phyloP scores from a whole-genome alignment of 2,113 vertebrate species.

The Procapra przewalskii region DNA sequence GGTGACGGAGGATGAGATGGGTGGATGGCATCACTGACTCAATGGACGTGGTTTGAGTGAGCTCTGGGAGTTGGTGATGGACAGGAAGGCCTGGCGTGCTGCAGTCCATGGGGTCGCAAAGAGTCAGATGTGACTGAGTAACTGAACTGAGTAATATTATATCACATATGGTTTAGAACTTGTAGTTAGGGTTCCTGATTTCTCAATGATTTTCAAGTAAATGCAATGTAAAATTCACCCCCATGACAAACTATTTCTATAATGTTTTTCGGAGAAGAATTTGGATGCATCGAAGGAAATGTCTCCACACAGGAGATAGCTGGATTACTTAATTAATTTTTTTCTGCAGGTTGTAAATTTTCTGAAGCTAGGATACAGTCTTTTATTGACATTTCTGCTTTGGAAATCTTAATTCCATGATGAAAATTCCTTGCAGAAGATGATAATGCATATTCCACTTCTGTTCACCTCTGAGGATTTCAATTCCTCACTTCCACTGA shows the following conservation, averaged over 20 bases:
- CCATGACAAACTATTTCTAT: neutral
- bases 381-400: constrained; percentile 41
- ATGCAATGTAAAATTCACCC: neutral
- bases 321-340: neutral
- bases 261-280: neutral
- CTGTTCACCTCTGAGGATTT: constrained; percentile 38
- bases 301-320: neutral
- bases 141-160: neutral
- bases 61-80: neutral
- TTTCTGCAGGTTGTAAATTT: neutral
- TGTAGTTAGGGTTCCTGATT: neutral
- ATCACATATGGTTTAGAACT: neutral
- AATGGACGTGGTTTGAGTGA: neutral
- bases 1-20: neutral
- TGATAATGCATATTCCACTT: neutral
- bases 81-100: neutral
- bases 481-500: neutral
- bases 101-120: neutral
- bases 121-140: neutral
- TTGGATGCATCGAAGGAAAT: neutral
- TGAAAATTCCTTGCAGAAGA: constrained; percentile 13
- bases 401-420: neutral
- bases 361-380: neutral
- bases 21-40: neutral
- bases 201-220: neutral